phyloP scores from a whole-genome alignment of 1,140 invertebrate genomes.

The Pygmarrhopalites habei region DNA sequence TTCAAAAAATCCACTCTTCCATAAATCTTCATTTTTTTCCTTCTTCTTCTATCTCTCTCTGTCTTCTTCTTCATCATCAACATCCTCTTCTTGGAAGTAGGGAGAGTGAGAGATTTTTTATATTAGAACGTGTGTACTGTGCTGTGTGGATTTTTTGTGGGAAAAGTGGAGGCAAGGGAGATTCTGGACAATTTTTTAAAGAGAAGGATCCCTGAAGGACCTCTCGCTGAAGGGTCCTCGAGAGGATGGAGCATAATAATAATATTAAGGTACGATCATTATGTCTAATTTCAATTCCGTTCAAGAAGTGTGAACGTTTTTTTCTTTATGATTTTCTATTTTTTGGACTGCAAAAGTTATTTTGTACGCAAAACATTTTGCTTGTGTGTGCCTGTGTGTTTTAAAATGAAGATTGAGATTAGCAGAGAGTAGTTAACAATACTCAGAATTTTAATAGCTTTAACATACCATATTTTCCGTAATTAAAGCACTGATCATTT shows the following conservation, averaged over 20 bases:
- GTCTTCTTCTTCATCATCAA: not conserved
- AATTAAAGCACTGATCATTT: too few relatives aligned
- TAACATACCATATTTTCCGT: too few relatives aligned
- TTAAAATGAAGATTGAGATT: not conserved
- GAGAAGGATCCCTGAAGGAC: not conserved
- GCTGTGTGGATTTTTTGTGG: too few relatives aligned
- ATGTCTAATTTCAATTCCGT: not conserved
- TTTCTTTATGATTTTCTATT: not conserved
- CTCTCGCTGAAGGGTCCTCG: not conserved
- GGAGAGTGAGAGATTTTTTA: too few relatives aligned
- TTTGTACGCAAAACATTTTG: not conserved
- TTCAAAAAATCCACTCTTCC: too few relatives aligned
- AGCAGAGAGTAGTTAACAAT: not conserved
- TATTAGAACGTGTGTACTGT: too few relatives aligned
- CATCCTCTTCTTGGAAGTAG: not conserved
- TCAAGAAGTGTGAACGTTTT: not conserved
- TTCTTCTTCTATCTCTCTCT: too few relatives aligned
- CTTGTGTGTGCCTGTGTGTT: not conserved
- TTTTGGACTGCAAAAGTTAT: not conserved
- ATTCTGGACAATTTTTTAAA: not conserved
- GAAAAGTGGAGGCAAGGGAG: not conserved
- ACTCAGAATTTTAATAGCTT: not conserved
- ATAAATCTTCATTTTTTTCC: too few relatives aligned
- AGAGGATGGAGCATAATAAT: conserved; percentile 20
- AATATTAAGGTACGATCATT: conserved; percentile 18